Evolutionary conservation across 1,140 invertebrate species (phyloP), one percentile per base, ranked within the genome.

Genomic region (Neodiprion fabricii): DNA sequence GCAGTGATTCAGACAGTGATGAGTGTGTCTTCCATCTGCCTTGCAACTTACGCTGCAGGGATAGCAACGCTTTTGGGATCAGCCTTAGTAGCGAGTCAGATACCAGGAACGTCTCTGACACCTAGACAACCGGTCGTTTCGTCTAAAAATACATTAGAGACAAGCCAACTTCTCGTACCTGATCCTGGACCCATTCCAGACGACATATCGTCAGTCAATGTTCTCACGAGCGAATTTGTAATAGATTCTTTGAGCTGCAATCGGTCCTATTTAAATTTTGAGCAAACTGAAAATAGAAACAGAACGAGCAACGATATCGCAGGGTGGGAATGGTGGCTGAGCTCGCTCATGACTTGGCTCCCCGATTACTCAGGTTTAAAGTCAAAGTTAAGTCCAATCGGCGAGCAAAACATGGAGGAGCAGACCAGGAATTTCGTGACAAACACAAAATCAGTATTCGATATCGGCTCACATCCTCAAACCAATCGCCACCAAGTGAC

Each of bases 31-130:
- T 87, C 91, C 4, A 91, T 95, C 40, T 90, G 94, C 75, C 85
- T 93, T 1, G 88, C 92, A 7, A 92, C 93, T 53, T 97, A 96
- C 85, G 88, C 93, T 1, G 92, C 93, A 11, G 92, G 93, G 68
- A 82, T 96, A 14, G 84, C 94, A 49, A 93, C 94, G 4, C 84
- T 96, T 47, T 83, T 95, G 53, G 93, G 93, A 17, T 94, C 94
- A 65, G 90, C 93, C 48, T 85, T 93, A 67, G 85, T 95, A 66
- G 89, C 91, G 17, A 92, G 92, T 71, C 90, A 91, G 48, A 83
- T 92, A 53, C 90, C 91, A 5, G 90, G 88, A 67, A 89, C 87
- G 14, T 76, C 80, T 65, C 81, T 89, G 72, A 83, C 71, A 23
- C 67, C 67, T 23, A 47, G 67, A 5, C 67, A 69, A 17, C 8